phyloP scores from a whole-genome alignment of 2,888 invertebrate species.

The Acrobasis repandana region DNA sequence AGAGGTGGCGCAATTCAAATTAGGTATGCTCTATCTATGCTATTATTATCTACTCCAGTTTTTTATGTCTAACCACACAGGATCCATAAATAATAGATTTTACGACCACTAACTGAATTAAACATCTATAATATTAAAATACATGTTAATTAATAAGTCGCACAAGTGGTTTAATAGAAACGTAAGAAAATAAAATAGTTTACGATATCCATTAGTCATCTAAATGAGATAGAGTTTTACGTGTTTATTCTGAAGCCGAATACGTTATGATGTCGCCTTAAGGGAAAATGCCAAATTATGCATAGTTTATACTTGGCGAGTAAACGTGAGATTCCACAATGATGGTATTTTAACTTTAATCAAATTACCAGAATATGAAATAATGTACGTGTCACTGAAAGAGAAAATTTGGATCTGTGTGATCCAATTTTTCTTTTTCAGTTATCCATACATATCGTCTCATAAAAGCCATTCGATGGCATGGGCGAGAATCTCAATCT shows the following conservation, averaged over 20 bases:
- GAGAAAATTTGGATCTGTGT: no score
- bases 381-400: no score
- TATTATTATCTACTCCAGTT: no score
- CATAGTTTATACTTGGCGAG: slow-evolving; percentile 18
- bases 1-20: no score
- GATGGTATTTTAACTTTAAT: no score
- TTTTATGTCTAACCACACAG: no score
- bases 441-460: no score
- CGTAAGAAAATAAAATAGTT: not conserved
- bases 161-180: not conserved
- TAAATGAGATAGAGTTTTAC: slow-evolving; percentile 14
- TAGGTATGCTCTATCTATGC: no score
- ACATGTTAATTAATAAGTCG: not conserved
- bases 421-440: no score
- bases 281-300: slow-evolving; percentile 68
- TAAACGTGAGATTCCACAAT: not conserved
- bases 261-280: slow-evolving; percentile 67
- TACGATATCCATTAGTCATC: slow-evolving; percentile 10
- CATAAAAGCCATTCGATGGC: no score
- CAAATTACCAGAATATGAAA: no score
- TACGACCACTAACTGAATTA: not conserved
- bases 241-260: slow-evolving; percentile 16
- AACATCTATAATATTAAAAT: not conserved
- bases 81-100: not conserved
- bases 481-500: no score